phyloP scores from a whole-genome alignment of 2,888 invertebrate genomes.

The Drosophila mettleri region DNA sequence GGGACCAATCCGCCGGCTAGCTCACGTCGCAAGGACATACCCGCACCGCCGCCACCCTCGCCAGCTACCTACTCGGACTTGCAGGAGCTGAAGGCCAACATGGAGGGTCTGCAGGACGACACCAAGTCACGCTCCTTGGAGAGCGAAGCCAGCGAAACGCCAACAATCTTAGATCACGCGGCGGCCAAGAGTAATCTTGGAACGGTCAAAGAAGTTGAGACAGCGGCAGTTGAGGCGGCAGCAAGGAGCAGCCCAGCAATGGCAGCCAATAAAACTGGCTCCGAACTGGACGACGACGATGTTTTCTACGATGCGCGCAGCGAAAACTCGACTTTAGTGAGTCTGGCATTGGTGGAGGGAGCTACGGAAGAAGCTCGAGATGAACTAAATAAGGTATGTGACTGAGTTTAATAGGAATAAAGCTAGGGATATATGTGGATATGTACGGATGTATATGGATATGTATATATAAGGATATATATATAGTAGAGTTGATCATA shows the following conservation, averaged over 20 bases:
- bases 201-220: background rate
- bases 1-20: constrained; percentile 21
- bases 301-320: constrained; percentile 84
- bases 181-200: background rate
- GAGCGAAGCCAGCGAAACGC: constrained; percentile 57
- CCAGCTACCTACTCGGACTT: constrained; percentile 81
- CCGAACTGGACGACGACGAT: constrained; percentile 80
- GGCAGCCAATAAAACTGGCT: constrained; percentile 39
- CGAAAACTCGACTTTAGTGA: constrained; percentile 71
- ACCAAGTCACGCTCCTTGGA: constrained; percentile 70
- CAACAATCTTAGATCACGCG: constrained; percentile 24
- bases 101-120: constrained; percentile 73
- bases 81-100: constrained; percentile 78
- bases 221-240: no score
- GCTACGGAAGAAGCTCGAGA: background rate
- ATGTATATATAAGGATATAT: no score
- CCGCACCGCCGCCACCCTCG: constrained; percentile 80
- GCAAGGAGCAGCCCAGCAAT: no score
- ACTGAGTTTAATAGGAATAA: background rate
- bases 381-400: constrained; percentile 43
- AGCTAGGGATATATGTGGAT: no score
- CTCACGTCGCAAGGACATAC: constrained; percentile 74
- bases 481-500: no score
- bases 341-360: constrained; percentile 4
- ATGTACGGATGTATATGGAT: no score